These are phyloP conservation scores for Anthonomus grandis DNA, from an alignment of 1,140 invertebrate genomes.

Conservation along the genomic window DNA sequence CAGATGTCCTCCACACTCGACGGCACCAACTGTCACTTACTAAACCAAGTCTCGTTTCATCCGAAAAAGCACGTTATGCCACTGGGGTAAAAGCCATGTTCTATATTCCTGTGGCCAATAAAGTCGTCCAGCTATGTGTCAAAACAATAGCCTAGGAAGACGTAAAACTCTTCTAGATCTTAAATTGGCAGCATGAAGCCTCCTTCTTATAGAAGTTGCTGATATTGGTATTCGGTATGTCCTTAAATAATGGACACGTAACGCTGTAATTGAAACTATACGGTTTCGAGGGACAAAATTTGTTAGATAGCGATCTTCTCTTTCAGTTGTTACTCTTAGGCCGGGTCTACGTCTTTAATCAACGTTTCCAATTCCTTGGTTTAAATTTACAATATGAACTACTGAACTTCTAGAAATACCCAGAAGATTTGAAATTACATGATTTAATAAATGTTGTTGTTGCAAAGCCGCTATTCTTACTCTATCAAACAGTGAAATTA, in stretches of 20 bases:
- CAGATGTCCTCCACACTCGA: constrained; percentile 5
- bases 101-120: no score
- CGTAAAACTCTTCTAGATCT: constrained; percentile 5
- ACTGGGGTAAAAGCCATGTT: constrained; percentile 11
- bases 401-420: constrained; percentile 9
- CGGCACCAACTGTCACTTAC: background rate
- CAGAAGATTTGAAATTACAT: background rate
- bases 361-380: constrained; percentile 5
- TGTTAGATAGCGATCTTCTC: constrained; percentile 12
- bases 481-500: constrained; percentile 6
- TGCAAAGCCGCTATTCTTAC: constrained; percentile 5
- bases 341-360: constrained; percentile 6
- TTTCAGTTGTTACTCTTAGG: background rate
- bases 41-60: constrained; percentile 14
- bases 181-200: constrained; percentile 3
- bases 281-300: constrained; percentile 11
- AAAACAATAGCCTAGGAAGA: constrained; percentile 1
- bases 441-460: background rate
- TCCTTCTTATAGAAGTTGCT: no score
- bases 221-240: background rate
- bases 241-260: constrained; percentile 1
- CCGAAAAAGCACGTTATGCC: constrained; percentile 13
- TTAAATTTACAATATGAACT: background rate
- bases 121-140: constrained; percentile 4
- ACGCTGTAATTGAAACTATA: constrained; percentile 10